phyloP scores from a whole-genome alignment of 2,888 invertebrate species.

The Campaea margaritaria region DNA sequence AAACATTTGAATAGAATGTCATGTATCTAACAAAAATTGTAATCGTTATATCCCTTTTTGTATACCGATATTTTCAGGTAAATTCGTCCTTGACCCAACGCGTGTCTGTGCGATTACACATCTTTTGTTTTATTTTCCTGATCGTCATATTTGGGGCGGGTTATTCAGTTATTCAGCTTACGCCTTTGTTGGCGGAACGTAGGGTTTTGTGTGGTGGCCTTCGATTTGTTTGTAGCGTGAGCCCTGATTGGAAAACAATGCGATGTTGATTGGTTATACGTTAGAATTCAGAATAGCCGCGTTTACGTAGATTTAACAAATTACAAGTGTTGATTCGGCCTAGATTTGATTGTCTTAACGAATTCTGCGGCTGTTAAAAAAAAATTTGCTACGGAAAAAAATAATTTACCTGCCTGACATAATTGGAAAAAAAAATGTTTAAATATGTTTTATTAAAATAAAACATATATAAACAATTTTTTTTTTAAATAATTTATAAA shows the following conservation, averaged over 20 bases:
- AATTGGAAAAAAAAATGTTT: no score
- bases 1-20: no score
- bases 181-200: constrained; percentile 13
- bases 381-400: no score
- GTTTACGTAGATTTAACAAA: background rate
- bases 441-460: no score
- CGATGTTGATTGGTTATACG: constrained; percentile 2
- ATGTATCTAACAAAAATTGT: no score
- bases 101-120: constrained; percentile 29
- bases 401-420: no score
- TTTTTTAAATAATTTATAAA: no score
- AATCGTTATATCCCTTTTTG: no score
- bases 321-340: background rate
- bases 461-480: no score
- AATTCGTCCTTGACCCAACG: constrained; percentile 12
- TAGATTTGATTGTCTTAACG: background rate
- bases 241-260: constrained; percentile 21
- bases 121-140: constrained; percentile 50
- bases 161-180: constrained; percentile 31
- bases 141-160: constrained; percentile 44
- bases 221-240: constrained; percentile 19
- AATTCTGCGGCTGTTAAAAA: no score
- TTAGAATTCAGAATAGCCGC: constrained; percentile 5
- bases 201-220: constrained; percentile 35
- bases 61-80: background rate